Evolutionary conservation across 2,888 invertebrate genomes (phyloP).

Genomic region (Dorcus hopei): DNA sequence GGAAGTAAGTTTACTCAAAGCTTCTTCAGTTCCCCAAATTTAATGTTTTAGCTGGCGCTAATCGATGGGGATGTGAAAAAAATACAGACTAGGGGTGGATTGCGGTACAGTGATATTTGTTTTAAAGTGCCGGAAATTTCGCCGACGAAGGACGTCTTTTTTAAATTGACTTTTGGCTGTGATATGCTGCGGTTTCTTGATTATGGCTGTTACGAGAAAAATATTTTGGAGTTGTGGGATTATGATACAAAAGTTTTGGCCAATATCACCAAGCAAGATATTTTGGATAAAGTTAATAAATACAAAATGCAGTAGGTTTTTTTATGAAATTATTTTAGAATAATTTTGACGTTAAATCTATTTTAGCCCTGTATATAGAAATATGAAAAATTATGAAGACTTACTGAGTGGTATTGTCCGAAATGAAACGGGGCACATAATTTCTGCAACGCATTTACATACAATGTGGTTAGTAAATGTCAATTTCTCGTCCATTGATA

Average conservation of each 20-base stretch:
- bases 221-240: slow-evolving; percentile 70
- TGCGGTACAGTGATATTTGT: slow-evolving; percentile 10
- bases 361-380: slow-evolving; percentile 63
- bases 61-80: slow-evolving; percentile 10
- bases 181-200: slow-evolving; percentile 60
- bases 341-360: neutral
- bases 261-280: slow-evolving; percentile 58
- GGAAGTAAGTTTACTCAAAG: slow-evolving; percentile 39
- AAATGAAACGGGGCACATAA: slow-evolving; percentile 60
- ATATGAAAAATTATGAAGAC: slow-evolving; percentile 60
- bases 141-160: slow-evolving; percentile 9
- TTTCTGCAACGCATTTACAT: slow-evolving; percentile 61
- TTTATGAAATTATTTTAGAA: neutral
- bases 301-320: slow-evolving; percentile 50
- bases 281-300: slow-evolving; percentile 59
- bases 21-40: neutral
- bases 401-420: slow-evolving; percentile 60
- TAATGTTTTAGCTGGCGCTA: slow-evolving; percentile 5
- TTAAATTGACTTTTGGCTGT: slow-evolving; percentile 45
- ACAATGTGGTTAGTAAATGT: slow-evolving; percentile 64
- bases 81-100: slow-evolving; percentile 4
- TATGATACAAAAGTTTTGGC: slow-evolving; percentile 55
- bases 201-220: slow-evolving; percentile 60
- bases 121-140: slow-evolving; percentile 10
- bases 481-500: slow-evolving; percentile 65